Conservation (phyloP, 2,888 invertebrate genomes). For the Drosophila barbarae region DNA sequence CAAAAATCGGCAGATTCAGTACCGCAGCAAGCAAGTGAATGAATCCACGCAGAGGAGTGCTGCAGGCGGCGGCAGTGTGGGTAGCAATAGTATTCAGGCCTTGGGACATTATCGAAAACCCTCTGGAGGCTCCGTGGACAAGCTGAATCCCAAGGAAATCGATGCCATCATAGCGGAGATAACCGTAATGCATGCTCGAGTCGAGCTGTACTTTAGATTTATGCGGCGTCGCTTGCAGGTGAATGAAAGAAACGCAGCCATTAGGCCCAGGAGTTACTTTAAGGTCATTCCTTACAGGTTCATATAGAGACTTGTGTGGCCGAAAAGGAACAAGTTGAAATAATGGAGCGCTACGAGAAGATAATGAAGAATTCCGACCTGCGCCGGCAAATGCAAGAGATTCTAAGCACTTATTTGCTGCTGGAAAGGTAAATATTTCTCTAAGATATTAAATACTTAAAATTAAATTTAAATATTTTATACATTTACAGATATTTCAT, state of each 20-base stretch:
- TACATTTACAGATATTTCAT: constrained; percentile 87
- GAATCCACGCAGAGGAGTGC: constrained; percentile 80
- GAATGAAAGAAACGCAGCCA: constrained; percentile 61
- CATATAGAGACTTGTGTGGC: constrained; percentile 84
- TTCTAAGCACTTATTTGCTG: constrained; percentile 92
- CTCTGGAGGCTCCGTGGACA: constrained; percentile 80
- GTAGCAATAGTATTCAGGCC: constrained; percentile 52
- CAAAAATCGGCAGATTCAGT: constrained; percentile 84
- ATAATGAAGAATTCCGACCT: constrained; percentile 86
- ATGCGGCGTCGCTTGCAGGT: constrained; percentile 88
- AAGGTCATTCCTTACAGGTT: constrained; percentile 78
- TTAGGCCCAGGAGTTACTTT: not conserved
- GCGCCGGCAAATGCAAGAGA: constrained; percentile 88
- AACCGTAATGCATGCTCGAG: constrained; percentile 92
- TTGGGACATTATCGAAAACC: constrained; percentile 78
- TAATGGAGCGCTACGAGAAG: constrained; percentile 82
- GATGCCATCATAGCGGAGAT: constrained; percentile 94
- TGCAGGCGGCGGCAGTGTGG: constrained; percentile 23
- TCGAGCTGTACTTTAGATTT: constrained; percentile 95
- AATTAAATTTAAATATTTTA: not conserved
- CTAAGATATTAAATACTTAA: not conserved
- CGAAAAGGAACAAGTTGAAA: constrained; percentile 80
- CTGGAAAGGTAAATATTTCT: constrained; percentile 85
- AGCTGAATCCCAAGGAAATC: constrained; percentile 89
- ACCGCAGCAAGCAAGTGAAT: constrained; percentile 84